Evolutionary conservation across 92 coral and sea anemone species (phyloP), one percentile per base, ranked within the genome.

Genomic region (Parazoanthus swiftii): DNA sequence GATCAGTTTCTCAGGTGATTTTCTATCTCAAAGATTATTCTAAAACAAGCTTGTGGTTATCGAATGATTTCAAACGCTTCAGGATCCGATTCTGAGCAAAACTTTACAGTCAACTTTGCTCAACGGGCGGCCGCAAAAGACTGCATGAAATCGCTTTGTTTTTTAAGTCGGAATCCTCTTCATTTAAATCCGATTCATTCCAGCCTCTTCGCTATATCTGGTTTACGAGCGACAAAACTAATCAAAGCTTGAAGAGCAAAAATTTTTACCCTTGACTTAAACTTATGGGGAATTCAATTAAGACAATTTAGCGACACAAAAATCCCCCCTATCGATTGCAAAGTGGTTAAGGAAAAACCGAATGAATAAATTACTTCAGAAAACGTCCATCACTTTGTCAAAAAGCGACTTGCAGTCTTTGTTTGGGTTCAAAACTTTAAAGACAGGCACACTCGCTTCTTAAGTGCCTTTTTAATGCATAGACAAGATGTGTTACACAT

Each of bases 351-450:
- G 87, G 78, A 80, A 80, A 80, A 80, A 35, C 70, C 73, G 85
- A 80, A 56, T 84, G 87, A 84, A 84, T 84, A 84, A 84, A 84
- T 84, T 84, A 84, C 46, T 37, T 70, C 38, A 21, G 66, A 66
- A 84, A 84, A 71, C 36, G 87, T 84, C 79, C 79, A 84, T 84
- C 79, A 84, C 37, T 84, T 84, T 84, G 87, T 84, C 87, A 48
- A 48, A 84, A 84, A 84, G 87, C 79, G 79, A 70, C 87, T 72
- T 71, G 29, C 63, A 71, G 87, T 71, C 87, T 84, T 84, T 84
- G 87, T 84, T 84, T 82, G 37, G 87, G 35, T 70, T 72, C 58
- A 70, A 84, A 84, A 84, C 77, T 84, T 51, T 71, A 71, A 84
- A 23, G 38, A 66, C 44, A 46, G 38, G 15, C 44, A 38, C 79